Evolutionary conservation across 2,113 vertebrate species (phyloP), one percentile per base, ranked within the genome.

Genomic region (Poecilia latipinna): DNA sequence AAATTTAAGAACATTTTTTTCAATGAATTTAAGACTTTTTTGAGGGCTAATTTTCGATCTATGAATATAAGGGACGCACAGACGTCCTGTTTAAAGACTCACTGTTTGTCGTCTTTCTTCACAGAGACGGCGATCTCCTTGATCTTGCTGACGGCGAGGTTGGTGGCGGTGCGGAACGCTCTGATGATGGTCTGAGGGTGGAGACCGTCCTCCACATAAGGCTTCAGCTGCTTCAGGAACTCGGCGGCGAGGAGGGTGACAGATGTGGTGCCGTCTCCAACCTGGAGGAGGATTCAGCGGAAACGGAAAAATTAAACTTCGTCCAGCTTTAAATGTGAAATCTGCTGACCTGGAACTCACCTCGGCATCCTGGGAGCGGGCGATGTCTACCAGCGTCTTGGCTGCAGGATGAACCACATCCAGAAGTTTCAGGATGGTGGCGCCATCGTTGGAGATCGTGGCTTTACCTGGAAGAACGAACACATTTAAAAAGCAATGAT

Each of bases 141-240:
- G 93, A 98, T 98, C 94, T 97, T 98, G 90, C 83, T 92, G 83
- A 99, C 95, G 2, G 98, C 98, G 85, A 99, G 93, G 70, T 94
- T 94, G 0, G 97, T 99, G 39, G 97, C 97, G 0, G 85, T 96
- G 81, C 97, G 96, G 93, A 98, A 99, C 0, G 98, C 96, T 2
- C 97, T 95, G 93, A 99, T 99, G 94, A 99, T 98, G 94, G 97
- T 98, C 92, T 98, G 98, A 19, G 98, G 97, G 64, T 99, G 98
- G 1, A 99, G 94, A 3, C 97, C 97, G 82, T 99, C 98, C 84
- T 99, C 98, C 90, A 97, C 97, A 0, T 98, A 98, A 0, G 96
- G 70, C 87, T 99, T 99, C 88, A 99, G 92, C 83, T 99, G 98
- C 84, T 98, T 99, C 85, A 99, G 91, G 91, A 99, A 98, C 92